Conservation (phyloP, 2,797 vertebrate genomes). For the Tamandua tetradactyla region DNA sequence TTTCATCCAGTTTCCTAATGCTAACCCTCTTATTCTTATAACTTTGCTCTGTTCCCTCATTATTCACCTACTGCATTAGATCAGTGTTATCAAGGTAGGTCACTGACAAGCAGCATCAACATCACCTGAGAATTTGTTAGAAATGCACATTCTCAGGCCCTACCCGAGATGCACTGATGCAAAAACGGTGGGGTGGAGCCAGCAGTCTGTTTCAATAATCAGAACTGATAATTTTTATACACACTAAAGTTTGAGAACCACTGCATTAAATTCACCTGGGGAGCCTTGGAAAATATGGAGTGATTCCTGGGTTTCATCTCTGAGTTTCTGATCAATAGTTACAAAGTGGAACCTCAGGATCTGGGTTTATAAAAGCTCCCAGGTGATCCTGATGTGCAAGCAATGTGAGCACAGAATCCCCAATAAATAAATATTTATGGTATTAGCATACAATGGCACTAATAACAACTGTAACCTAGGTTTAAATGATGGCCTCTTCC, state of each 20-base stretch:
- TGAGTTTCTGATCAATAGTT: neutral
- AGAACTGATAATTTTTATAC: neutral
- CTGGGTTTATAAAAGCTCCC: neutral
- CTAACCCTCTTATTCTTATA: neutral
- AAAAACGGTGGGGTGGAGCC: neutral
- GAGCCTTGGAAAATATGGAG: neutral
- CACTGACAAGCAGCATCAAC: no score
- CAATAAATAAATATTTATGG: neutral
- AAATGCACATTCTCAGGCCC: neutral
- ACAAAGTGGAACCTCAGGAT: neutral
- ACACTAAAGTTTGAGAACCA: neutral
- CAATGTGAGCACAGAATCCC: neutral
- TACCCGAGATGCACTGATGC: neutral
- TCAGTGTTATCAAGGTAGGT: neutral
- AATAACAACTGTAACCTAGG: neutral
- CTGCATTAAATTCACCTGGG: neutral
- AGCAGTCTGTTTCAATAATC: neutral
- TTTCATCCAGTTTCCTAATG: neutral
- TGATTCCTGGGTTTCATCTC: neutral
- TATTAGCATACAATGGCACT: neutral
- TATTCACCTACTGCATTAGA: neutral
- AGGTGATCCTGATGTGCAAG: neutral
- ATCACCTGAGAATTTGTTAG: neutral
- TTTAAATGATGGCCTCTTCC: slow-evolving; percentile 1
- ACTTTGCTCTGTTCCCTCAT: neutral